These are phyloP conservation scores for Tetramorium alpestre DNA, from an alignment of 1,140 invertebrate genomes.

Conservation along the genomic window DNA sequence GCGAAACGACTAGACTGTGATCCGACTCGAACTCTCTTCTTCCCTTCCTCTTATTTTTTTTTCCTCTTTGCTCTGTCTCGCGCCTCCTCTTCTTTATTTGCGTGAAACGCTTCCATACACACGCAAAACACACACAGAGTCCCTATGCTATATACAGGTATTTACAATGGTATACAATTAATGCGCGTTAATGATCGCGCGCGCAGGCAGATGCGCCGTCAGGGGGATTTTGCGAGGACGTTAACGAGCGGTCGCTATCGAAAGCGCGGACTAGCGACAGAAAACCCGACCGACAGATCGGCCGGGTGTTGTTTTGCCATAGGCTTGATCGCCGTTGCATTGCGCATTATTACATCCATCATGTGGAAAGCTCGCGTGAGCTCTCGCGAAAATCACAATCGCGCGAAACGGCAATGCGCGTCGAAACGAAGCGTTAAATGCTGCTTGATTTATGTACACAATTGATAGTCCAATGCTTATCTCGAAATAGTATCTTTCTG, in stretches of 20 bases:
- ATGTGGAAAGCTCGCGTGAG: slow-evolving; percentile 8
- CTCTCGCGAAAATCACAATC: slow-evolving; percentile 25
- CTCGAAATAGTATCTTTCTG: slow-evolving; percentile 32
- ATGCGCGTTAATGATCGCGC: slow-evolving; percentile 62
- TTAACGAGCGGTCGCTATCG: slow-evolving; percentile 43
- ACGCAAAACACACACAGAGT: slow-evolving; percentile 35
- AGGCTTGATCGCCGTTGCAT: slow-evolving; percentile 41
- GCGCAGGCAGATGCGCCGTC: slow-evolving; percentile 33
- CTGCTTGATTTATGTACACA: slow-evolving; percentile 18
- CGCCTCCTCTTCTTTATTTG: slow-evolving; percentile 24
- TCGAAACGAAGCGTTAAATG: background rate
- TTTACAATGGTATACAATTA: slow-evolving; percentile 69
- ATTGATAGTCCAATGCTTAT: slow-evolving; percentile 21
- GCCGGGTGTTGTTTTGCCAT: slow-evolving; percentile 16
- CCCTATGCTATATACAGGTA: slow-evolving; percentile 59
- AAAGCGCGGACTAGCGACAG: slow-evolving; percentile 33
- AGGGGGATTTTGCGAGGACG: slow-evolving; percentile 46
- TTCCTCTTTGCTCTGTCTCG: slow-evolving; percentile 17
- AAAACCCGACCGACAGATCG: slow-evolving; percentile 22
- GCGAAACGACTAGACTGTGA: slow-evolving; percentile 59
- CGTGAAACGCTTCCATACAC: slow-evolving; percentile 13
- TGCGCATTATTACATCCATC: slow-evolving; percentile 43
- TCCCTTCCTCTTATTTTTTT: background rate
- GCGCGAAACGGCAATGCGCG: background rate
- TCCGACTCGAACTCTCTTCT: slow-evolving; percentile 21